Conservation (phyloP, 2,113 vertebrate species). For the Heloderma charlesbogerti region DNA sequence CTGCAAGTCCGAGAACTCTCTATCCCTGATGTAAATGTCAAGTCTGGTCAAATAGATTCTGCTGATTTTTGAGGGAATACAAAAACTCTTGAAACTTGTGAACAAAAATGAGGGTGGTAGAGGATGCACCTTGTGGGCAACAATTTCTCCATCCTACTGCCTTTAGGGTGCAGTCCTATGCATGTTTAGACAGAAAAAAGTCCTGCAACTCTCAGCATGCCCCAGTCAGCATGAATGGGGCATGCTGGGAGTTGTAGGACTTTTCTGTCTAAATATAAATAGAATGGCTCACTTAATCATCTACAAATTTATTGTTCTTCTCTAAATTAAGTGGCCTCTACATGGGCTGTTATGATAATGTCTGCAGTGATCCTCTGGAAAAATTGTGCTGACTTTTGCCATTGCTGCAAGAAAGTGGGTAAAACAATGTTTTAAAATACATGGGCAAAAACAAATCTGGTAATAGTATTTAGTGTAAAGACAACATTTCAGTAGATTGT, state of each 20-base stretch:
- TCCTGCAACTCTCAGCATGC: too few relatives aligned
- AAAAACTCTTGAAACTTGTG: too few relatives aligned
- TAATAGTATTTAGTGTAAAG: constrained; percentile 24
- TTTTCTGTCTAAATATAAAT: too few relatives aligned
- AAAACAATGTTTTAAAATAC: background rate
- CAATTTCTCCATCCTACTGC: background rate
- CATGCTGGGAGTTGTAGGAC: too few relatives aligned
- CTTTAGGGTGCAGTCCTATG: too few relatives aligned
- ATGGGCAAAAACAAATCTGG: background rate
- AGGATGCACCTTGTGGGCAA: background rate
- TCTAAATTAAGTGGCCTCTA: background rate
- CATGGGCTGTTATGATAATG: background rate
- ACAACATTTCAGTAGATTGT: constrained; percentile 18
- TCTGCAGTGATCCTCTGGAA: constrained; percentile 5
- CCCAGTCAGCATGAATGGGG: too few relatives aligned
- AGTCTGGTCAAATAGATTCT: background rate
- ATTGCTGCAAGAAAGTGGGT: constrained; percentile 22
- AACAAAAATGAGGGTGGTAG: too few relatives aligned
- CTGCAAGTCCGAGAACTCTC: background rate
- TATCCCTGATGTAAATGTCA: background rate
- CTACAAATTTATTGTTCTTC: background rate
- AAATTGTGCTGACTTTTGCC: constrained; percentile 30
- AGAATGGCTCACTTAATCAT: background rate
- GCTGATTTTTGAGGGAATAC: background rate
- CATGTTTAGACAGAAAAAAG: too few relatives aligned